Conservation (phyloP, 2,888 invertebrate species). For the Hartigia nigra region DNA sequence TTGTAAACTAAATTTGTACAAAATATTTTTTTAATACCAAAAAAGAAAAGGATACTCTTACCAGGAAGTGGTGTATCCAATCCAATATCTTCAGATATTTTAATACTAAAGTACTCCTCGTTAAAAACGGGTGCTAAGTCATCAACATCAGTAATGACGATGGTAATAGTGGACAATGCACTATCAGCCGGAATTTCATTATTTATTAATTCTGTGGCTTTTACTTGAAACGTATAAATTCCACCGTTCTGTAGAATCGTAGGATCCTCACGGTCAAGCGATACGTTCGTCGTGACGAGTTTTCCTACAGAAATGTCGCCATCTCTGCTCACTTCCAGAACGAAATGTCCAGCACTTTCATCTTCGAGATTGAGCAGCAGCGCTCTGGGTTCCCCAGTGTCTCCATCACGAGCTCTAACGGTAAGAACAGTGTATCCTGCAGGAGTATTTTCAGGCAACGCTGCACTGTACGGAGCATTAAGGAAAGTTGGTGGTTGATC, state of each 20-base stretch:
- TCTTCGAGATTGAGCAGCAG: slow-evolving; percentile 77
- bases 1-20: neutral
- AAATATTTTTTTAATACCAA: neutral
- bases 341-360: slow-evolving; percentile 77
- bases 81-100: slow-evolving; percentile 82
- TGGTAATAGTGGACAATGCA: slow-evolving; percentile 76
- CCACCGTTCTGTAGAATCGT: slow-evolving; percentile 81
- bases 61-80: slow-evolving; percentile 75
- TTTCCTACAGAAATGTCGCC: slow-evolving; percentile 70
- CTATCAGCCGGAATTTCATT: slow-evolving; percentile 77
- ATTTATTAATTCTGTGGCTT: slow-evolving; percentile 80
- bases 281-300: slow-evolving; percentile 73
- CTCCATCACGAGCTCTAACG: slow-evolving; percentile 83
- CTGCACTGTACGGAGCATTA: slow-evolving; percentile 83
- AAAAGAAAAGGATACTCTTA: slow-evolving; percentile 24
- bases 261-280: slow-evolving; percentile 81
- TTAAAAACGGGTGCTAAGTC: slow-evolving; percentile 82
- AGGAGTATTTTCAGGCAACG: slow-evolving; percentile 79
- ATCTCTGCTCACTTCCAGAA: slow-evolving; percentile 69
- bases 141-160: slow-evolving; percentile 83
- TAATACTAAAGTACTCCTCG: slow-evolving; percentile 73
- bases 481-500: slow-evolving; percentile 86
- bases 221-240: slow-evolving; percentile 78
- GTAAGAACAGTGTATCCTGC: slow-evolving; percentile 72
- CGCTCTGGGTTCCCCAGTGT: slow-evolving; percentile 78